phyloP scores from a whole-genome alignment of 2,113 vertebrate species.

The Corydoras maculifer region DNA sequence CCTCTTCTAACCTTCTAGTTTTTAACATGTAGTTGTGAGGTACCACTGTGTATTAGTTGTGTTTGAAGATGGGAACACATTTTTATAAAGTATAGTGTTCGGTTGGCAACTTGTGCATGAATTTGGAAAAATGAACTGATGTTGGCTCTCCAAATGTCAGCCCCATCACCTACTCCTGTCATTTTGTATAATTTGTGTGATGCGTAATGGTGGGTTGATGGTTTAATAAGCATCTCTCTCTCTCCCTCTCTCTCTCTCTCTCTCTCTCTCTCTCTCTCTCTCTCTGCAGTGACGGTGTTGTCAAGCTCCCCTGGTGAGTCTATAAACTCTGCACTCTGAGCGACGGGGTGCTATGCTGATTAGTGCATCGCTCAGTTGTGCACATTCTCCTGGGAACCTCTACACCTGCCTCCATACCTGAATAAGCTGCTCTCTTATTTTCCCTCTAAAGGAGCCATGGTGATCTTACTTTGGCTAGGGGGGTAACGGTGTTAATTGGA shows the following conservation, averaged over 20 bases:
- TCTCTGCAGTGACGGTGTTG: conserved; percentile 35
- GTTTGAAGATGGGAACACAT: too few species aligned
- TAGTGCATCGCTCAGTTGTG: conserved; percentile 47
- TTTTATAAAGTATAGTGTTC: too few species aligned
- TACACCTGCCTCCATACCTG: conserved; percentile 29
- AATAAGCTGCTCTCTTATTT: conserved; percentile 15
- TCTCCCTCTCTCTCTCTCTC: conserved; percentile 23
- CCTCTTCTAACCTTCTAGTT: too few species aligned
- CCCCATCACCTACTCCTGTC: not conserved
- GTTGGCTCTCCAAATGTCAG: not conserved
- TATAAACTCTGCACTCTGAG: conserved; percentile 50
- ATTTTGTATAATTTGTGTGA: not conserved
- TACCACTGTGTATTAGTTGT: too few species aligned
- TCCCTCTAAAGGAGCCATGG: conserved; percentile 60
- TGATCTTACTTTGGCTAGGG: conserved; percentile 68
- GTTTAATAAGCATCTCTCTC: not conserved
- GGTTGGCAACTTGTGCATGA: too few species aligned
- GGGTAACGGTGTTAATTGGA: conserved; percentile 52
- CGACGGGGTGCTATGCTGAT: conserved; percentile 57
- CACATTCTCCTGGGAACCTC: conserved; percentile 27
- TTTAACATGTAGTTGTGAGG: too few species aligned
- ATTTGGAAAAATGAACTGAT: not conserved
- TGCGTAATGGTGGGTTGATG: not conserved
- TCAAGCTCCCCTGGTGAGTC: conserved; percentile 36
- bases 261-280: conserved; percentile 42